These are phyloP conservation scores for Scomber colias DNA, from an alignment of 2,113 vertebrate species.

Conservation along the genomic window DNA sequence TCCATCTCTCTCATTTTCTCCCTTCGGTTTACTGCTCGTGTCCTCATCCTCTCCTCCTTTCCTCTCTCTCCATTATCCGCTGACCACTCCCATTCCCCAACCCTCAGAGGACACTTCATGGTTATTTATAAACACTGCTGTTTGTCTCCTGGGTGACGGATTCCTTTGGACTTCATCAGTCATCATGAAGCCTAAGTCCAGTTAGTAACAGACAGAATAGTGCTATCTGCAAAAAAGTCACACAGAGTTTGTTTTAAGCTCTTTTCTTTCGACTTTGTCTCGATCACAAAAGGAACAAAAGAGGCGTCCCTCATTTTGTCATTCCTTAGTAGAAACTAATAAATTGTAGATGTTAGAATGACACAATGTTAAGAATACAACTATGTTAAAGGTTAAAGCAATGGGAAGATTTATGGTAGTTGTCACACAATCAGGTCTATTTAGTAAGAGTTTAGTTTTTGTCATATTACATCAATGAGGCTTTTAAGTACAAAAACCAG, in stretches of 20 bases:
- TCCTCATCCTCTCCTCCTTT: conserved; percentile 25
- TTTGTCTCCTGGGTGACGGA: conserved; percentile 57
- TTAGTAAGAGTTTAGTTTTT: not conserved
- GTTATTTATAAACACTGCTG: conserved; percentile 68
- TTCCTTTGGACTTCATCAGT: conserved; percentile 57
- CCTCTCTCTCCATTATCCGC: conserved; percentile 44
- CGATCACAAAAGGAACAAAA: no score
- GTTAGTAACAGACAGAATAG: conserved; percentile 20
- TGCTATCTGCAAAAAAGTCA: not conserved
- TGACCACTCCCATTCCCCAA: conserved; percentile 65
- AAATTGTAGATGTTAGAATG: not conserved
- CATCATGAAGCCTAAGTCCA: conserved; percentile 18
- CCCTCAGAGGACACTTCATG: conserved; percentile 57
- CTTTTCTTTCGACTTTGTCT: conserved; percentile 4
- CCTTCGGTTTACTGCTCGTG: conserved; percentile 20
- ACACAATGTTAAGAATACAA: not conserved
- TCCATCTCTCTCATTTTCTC: conserved; percentile 1
- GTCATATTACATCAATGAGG: not conserved
- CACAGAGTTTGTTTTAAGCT: not conserved
- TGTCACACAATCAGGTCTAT: not conserved
- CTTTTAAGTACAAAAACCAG: no score
- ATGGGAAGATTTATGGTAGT: no score
- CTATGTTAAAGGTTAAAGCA: not conserved
- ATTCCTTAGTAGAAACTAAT: not conserved
- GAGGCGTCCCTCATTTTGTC: not conserved